These are phyloP conservation scores for Suricata suricatta DNA, from an alignment of 2,113 vertebrate species.

Conservation along the genomic window DNA sequence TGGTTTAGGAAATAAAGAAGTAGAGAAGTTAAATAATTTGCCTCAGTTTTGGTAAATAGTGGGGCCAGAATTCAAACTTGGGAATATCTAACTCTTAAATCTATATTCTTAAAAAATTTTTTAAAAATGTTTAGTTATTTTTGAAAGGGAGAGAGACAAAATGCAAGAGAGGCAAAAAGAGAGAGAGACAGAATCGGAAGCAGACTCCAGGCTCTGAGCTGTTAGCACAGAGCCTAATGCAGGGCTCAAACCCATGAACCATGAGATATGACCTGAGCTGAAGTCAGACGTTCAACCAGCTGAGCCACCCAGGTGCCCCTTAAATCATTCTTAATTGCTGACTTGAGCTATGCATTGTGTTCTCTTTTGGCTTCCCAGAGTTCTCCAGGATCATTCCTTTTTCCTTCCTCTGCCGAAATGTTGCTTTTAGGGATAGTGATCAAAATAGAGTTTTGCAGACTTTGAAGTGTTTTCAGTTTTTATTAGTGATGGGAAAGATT, in stretches of 20 bases:
- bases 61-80: neutral
- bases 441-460: neutral
- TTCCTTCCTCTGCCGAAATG: neutral
- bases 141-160: too few relatives aligned
- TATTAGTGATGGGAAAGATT: constrained; percentile 15
- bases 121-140: too few relatives aligned
- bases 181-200: too few relatives aligned
- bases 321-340: neutral
- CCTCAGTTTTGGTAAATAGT: neutral
- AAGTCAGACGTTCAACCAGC: too few relatives aligned
- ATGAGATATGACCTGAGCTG: too few relatives aligned
- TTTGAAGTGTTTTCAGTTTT: neutral
- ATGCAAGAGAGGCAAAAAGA: too few relatives aligned
- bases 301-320: too few relatives aligned
- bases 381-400: neutral
- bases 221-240: too few relatives aligned
- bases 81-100: neutral
- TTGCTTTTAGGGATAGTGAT: neutral
- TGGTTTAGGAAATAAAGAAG: neutral
- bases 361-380: neutral
- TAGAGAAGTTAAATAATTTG: neutral
- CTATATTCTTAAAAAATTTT: neutral
- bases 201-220: too few relatives aligned
- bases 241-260: too few relatives aligned
- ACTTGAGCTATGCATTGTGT: neutral